Percentiles rank a stretch among this genome's conserved stretches.
phyloP scores from a whole-genome alignment of 1,140 invertebrate species.

The Harlomillsia oculata region DNA sequence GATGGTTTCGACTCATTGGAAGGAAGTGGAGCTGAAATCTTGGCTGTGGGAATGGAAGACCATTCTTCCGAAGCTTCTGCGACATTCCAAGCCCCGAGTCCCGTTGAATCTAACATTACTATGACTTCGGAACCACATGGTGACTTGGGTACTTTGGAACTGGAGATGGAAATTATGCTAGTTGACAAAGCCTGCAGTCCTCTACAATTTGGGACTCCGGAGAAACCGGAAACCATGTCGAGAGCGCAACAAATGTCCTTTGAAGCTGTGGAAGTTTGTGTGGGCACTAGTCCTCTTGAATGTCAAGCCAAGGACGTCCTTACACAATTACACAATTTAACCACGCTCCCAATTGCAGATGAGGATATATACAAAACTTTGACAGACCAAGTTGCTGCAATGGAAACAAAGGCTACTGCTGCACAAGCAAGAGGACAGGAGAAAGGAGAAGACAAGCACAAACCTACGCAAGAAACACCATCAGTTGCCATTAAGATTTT shows the following conservation, averaged over 20 bases:
- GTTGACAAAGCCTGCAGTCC: conserved; percentile 32
- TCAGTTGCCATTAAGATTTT: no score
- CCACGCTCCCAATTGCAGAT: conserved; percentile 20
- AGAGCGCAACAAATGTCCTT: conserved; percentile 20
- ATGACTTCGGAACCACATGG: conserved; percentile 18
- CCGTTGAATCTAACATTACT: conserved; percentile 18
- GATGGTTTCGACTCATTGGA: conserved; percentile 20
- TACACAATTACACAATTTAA: conserved; percentile 28
- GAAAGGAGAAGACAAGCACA: no score
- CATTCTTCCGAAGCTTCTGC: not conserved
- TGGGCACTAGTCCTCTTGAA: conserved; percentile 26
- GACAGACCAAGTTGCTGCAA: conserved; percentile 4
- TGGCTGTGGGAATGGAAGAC: not conserved
- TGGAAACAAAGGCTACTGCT: not conserved
- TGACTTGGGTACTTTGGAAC: conserved; percentile 14
- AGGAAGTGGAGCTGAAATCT: not conserved
- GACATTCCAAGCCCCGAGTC: conserved; percentile 23
- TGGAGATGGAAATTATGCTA: conserved; percentile 7
- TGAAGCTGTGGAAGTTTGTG: conserved; percentile 18
- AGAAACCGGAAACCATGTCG: conserved; percentile 14
- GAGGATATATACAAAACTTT: conserved; percentile 32
- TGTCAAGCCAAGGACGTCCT: conserved; percentile 20
- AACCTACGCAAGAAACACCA: no score
- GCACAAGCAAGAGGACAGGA: not conserved
- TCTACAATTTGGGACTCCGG: not conserved